A percentile compares a stretch with the other conserved stretches of the same genome.
These are phyloP conservation scores for Echeneis naucrates DNA, from an alignment of 2,797 vertebrate species.

Conservation along the genomic window DNA sequence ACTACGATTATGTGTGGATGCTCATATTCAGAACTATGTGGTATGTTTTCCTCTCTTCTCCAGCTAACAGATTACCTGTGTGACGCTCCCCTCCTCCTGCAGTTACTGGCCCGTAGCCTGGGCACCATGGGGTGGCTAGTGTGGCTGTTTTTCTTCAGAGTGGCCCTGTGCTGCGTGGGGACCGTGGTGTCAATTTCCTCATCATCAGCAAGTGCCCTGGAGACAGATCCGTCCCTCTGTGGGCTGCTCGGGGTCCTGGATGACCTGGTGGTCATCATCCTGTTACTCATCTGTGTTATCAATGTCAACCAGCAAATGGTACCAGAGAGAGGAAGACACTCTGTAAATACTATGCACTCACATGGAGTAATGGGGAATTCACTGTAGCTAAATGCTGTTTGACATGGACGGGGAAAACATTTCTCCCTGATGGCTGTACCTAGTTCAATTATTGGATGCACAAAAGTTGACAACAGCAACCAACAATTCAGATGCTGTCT, in stretches of 20 bases:
- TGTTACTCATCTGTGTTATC: conserved; percentile 87
- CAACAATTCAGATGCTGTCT: conserved; percentile 10
- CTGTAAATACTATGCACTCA: conserved; percentile 43
- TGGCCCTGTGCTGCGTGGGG: conserved; percentile 85
- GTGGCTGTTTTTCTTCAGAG: conserved; percentile 86
- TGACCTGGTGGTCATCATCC: conserved; percentile 85
- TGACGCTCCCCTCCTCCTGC: conserved; percentile 81
- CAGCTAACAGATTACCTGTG: conserved; percentile 88
- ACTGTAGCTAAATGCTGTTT: conserved; percentile 48
- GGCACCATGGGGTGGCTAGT: conserved; percentile 84
- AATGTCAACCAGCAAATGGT: conserved; percentile 87
- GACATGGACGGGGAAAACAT: conserved; percentile 45
- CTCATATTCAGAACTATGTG: background rate
- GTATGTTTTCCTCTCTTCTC: background rate
- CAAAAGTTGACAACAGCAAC: conserved; percentile 35
- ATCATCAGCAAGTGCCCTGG: conserved; percentile 45
- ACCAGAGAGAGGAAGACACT: conserved; percentile 71
- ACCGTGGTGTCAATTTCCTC: conserved; percentile 81
- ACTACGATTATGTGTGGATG: conserved; percentile 2
- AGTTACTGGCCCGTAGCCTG: conserved; percentile 77
- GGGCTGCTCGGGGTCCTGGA: conserved; percentile 84
- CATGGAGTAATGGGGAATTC: conserved; percentile 62
- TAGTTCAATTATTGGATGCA: conserved; percentile 36
- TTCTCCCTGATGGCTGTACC: conserved; percentile 11
- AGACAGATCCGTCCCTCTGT: conserved; percentile 78